Conservation (phyloP, 2,797 vertebrate genomes). For the Hyperoplus immaculatus region DNA sequence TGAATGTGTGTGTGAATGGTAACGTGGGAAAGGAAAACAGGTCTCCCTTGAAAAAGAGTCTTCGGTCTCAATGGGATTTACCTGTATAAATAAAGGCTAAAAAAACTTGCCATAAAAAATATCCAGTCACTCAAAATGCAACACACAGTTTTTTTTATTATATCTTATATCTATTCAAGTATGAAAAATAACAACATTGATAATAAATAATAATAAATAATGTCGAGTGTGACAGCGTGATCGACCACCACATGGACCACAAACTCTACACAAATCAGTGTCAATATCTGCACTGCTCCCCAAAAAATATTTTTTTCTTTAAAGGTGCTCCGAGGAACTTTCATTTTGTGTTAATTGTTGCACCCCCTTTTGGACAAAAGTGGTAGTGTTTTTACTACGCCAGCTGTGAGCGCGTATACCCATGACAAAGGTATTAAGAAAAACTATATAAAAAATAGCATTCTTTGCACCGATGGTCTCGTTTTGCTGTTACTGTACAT, state of each 20-base stretch:
- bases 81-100: constrained; percentile 51
- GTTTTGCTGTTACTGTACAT: too few relatives aligned
- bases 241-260: constrained; percentile 38
- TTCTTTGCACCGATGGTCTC: too few relatives aligned
- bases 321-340: constrained; percentile 8
- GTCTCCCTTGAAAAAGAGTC: not conserved
- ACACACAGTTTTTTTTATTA: constrained; percentile 65
- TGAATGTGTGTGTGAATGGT: too few relatives aligned
- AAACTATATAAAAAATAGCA: too few relatives aligned
- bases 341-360: too few relatives aligned
- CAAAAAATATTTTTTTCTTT: not conserved
- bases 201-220: constrained; percentile 82
- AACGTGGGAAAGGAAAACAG: too few relatives aligned
- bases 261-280: constrained; percentile 26
- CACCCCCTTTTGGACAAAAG: too few relatives aligned
- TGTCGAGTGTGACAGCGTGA: constrained; percentile 51
- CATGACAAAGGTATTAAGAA: too few relatives aligned
- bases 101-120: constrained; percentile 20
- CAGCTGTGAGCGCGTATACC: too few relatives aligned
- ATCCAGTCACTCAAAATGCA: constrained; percentile 64
- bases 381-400: too few relatives aligned
- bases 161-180: constrained; percentile 69
- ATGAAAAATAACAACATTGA: constrained; percentile 72
- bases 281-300: not conserved
- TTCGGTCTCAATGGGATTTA: not conserved